A percentile compares a stretch with the other conserved stretches of the same genome.
phyloP scores from a whole-genome alignment of 2,888 invertebrate species.

The Acrobasis suavella region DNA sequence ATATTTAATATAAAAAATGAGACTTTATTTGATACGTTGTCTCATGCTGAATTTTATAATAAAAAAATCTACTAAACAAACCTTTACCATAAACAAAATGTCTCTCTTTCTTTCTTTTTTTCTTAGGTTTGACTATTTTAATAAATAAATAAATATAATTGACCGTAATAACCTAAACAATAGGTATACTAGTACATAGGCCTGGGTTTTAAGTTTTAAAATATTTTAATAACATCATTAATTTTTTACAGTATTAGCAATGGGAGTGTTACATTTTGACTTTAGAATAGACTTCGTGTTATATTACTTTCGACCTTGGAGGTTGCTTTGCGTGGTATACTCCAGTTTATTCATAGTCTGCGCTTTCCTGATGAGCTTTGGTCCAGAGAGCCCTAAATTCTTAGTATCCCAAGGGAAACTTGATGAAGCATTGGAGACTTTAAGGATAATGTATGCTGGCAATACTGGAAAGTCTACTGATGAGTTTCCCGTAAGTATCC shows the following conservation, averaged over 20 bases:
- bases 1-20: too few relatives aligned
- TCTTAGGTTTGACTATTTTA: too few relatives aligned
- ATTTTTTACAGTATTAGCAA: conserved; percentile 82
- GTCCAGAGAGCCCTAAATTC: conserved; percentile 92
- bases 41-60: too few relatives aligned
- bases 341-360: conserved; percentile 82
- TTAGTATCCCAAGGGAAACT: conserved; percentile 84
- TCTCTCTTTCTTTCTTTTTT: too few relatives aligned
- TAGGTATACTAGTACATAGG: too few relatives aligned
- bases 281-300: conserved; percentile 69
- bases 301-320: conserved; percentile 87
- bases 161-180: too few relatives aligned
- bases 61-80: too few relatives aligned
- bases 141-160: too few relatives aligned
- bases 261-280: conserved; percentile 84
- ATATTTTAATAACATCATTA: background rate
- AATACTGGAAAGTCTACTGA: conserved; percentile 61
- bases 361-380: conserved; percentile 78
- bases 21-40: too few relatives aligned
- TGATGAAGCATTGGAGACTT: conserved; percentile 83
- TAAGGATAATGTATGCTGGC: conserved; percentile 82
- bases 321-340: conserved; percentile 85
- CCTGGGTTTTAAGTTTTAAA: too few relatives aligned
- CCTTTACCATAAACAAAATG: too few relatives aligned
- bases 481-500: conserved; percentile 74